These are phyloP conservation scores for Danaus melanippus DNA, from an alignment of 1,140 invertebrate species.

Conservation along the genomic window DNA sequence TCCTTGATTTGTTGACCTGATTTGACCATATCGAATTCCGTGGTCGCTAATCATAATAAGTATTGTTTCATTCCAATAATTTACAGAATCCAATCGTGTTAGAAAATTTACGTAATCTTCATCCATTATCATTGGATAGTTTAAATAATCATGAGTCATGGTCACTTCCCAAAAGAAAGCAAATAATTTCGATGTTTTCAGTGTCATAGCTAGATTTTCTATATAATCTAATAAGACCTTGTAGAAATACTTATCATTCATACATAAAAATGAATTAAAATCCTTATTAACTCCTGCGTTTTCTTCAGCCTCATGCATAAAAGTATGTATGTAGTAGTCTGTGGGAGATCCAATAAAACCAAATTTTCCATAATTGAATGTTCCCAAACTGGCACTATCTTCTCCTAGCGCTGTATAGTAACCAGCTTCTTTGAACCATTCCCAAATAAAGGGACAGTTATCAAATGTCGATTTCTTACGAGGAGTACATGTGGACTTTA, in stretches of 20 bases:
- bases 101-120: constrained; percentile 72
- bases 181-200: constrained; percentile 73
- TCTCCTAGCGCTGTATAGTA: constrained; percentile 86
- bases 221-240: constrained; percentile 74
- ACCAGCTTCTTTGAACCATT: constrained; percentile 77
- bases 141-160: constrained; percentile 82
- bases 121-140: constrained; percentile 79
- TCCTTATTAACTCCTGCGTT: constrained; percentile 70
- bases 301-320: constrained; percentile 75
- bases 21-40: constrained; percentile 86
- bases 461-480: constrained; percentile 60
- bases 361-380: constrained; percentile 83
- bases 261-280: constrained; percentile 74
- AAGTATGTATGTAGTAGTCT: constrained; percentile 86
- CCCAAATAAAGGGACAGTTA: constrained; percentile 86
- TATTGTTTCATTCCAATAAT: constrained; percentile 76
- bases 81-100: constrained; percentile 68
- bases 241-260: constrained; percentile 73
- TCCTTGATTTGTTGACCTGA: constrained; percentile 81
- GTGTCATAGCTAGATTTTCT: constrained; percentile 71
- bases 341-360: constrained; percentile 85
- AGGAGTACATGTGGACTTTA: constrained; percentile 73
- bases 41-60: constrained; percentile 92
- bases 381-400: constrained; percentile 79
- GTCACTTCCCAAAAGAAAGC: constrained; percentile 84